Conservation (phyloP, 92 coral and sea anemone species). For the Porites lobata region DNA sequence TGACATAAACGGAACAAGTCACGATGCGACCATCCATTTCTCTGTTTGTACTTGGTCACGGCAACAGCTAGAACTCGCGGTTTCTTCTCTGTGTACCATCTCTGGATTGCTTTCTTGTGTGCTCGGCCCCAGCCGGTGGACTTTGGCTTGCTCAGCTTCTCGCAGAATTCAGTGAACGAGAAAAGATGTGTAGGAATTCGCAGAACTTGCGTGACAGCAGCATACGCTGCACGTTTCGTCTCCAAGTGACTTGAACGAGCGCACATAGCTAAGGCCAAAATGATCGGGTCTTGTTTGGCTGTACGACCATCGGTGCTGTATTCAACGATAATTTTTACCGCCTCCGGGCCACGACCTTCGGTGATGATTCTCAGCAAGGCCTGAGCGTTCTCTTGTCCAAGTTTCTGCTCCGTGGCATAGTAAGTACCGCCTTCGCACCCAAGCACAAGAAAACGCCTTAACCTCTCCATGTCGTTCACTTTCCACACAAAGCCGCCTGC, state of each 20-base stretch:
- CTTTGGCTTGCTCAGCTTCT: conserved; percentile 73
- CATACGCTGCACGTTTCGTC: conserved; percentile 92
- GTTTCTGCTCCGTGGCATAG: conserved; percentile 67
- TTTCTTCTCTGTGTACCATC: conserved; percentile 90
- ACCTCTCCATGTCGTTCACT: conserved; percentile 83
- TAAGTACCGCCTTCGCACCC: conserved; percentile 92
- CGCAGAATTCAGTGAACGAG: conserved; percentile 84
- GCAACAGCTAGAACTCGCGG: conserved; percentile 77
- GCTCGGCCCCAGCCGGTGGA: conserved; percentile 96
- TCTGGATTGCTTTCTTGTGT: conserved; percentile 91
- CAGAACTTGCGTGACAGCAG: conserved; percentile 69
- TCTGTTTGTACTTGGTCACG: conserved; percentile 95
- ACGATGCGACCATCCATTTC: conserved; percentile 94
- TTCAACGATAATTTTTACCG: conserved; percentile 71
- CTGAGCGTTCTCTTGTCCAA: conserved; percentile 84
- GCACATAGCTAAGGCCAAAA: conserved; percentile 83
- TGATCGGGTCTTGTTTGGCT: conserved; percentile 90
- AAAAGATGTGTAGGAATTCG: conserved; percentile 95
- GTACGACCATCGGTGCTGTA: conserved; percentile 93
- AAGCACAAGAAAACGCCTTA: conserved; percentile 88
- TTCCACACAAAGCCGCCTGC: conserved; percentile 95
- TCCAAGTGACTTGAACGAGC: conserved; percentile 77
- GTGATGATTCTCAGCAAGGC: conserved; percentile 76
- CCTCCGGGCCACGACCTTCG: conserved; percentile 84
- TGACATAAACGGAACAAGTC: conserved; percentile 91